Percentiles rank a stretch among this genome's conserved stretches.
Conservation (phyloP, 2,113 vertebrate genomes). For the Mirza zaza region DNA sequence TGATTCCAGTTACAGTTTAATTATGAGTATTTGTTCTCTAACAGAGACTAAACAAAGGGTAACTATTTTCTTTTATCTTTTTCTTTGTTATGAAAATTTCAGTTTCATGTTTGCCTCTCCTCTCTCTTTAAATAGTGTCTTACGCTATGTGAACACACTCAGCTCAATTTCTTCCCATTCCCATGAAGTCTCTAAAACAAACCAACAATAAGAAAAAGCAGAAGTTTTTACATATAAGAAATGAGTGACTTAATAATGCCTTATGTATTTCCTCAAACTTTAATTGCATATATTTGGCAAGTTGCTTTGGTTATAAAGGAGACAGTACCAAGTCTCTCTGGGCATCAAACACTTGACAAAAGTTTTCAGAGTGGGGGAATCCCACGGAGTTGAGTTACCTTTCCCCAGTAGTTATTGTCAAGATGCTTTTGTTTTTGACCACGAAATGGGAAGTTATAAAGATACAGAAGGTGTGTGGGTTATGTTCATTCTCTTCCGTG, state of each 20-base stretch:
- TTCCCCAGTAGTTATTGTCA: neutral
- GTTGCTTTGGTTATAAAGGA: neutral
- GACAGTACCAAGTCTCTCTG: neutral
- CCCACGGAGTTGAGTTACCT: neutral
- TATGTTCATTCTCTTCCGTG: too few relatives aligned
- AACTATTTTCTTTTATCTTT: slow-evolving; percentile 76
- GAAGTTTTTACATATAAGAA: slow-evolving; percentile 19
- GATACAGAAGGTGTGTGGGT: neutral
- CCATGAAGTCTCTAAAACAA: slow-evolving; percentile 46
- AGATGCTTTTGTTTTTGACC: neutral
- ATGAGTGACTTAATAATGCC: neutral
- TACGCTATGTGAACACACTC: slow-evolving; percentile 61
- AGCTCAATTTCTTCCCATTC: slow-evolving; percentile 59
- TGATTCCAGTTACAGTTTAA: slow-evolving; percentile 74
- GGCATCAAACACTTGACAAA: neutral
- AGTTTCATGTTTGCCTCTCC: slow-evolving; percentile 60
- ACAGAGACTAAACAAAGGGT: slow-evolving; percentile 73
- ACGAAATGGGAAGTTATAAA: neutral
- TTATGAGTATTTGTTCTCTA: slow-evolving; percentile 80
- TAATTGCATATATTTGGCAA: neutral
- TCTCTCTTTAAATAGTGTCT: slow-evolving; percentile 76
- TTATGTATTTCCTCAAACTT: neutral
- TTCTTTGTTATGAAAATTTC: slow-evolving; percentile 69
- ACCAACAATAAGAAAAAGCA: slow-evolving; percentile 2
- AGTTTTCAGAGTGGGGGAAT: neutral